Base-by-base conservation (phyloP, 2,113 vertebrate species). In the Muntiacus reevesi region DNA sequence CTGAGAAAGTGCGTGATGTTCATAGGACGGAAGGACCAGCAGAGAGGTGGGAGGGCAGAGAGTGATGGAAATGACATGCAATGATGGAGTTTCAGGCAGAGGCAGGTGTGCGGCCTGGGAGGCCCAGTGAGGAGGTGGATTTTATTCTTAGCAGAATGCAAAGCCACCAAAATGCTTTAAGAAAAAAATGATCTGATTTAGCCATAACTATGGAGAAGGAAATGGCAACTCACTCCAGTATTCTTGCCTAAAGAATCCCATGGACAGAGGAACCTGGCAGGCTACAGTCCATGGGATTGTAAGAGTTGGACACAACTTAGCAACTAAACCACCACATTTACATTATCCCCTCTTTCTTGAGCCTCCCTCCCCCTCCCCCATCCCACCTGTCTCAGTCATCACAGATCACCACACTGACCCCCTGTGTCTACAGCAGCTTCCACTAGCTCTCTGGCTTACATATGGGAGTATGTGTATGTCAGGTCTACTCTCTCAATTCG, bases 31-130 rank as follows among this genome's bases (percentile, higher is more conserved):
- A 45, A 19, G 15, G 30, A 2, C 50, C 60, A 27, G 33, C 67
- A 50, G 79, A 33, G 78, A 2, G 30, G 30, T 0, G 3, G n/a
- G n/a, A 2, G 15, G 2, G 4, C 3, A 7, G 28, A 1, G 1
- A 33, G 7, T 5, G 1, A 16, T 1, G 23, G 47, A 10, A 60
- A 10, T 0, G 0, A 23, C 23, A 6, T 23, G 5, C 43, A 2
- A 1, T 14, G 2, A 54, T 0, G 0, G 40, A 6, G 40, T 28
- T 43, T n/a, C 1, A 12, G 7, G 55, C 16, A 45, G 52, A 33
- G 54, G 45, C 8, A 28, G 1, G 9, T 6, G 25, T 30, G 25
- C 4, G 7, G 19, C 7, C 28, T 78, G 1, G 8, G 3, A 7
- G 52, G 40, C 27, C 30, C 5, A 27, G 3, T 14, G 2, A 86